Conservation (phyloP, 2,113 vertebrate species). For the Ophthalmolycus amberensis region DNA sequence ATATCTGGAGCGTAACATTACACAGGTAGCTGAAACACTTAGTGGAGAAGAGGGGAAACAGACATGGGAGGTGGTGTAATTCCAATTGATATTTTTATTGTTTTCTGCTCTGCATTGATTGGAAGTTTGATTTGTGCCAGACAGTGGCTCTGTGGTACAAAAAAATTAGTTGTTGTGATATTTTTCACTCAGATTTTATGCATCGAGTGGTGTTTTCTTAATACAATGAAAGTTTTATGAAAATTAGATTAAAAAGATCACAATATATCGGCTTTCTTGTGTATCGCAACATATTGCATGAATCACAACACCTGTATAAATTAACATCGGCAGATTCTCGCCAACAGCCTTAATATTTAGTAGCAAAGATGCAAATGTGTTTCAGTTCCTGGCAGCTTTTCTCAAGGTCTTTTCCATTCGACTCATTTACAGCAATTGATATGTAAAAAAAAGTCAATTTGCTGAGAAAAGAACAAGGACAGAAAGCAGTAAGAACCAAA, state of each 20-base stretch:
- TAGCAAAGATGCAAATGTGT: constrained; percentile 6
- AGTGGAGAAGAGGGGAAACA: constrained; percentile 8
- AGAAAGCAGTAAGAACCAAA: background rate
- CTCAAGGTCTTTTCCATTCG: background rate
- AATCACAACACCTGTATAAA: background rate
- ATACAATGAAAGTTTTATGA: background rate
- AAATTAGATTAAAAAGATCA: background rate
- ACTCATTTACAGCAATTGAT: background rate
- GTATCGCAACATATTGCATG: background rate
- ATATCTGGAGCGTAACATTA: constrained; percentile 12
- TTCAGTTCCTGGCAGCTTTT: background rate
- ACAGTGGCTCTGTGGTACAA: too few relatives aligned
- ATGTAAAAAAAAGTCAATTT: background rate
- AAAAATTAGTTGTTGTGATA: too few relatives aligned
- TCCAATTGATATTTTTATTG: constrained; percentile 9
- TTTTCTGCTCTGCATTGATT: background rate
- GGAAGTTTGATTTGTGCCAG: too few relatives aligned
- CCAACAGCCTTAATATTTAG: background rate
- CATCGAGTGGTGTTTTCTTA: background rate
- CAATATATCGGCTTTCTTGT: background rate
- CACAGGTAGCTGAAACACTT: background rate
- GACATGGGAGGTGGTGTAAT: background rate
- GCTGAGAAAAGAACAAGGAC: background rate
- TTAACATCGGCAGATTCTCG: background rate
- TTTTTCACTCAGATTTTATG: background rate